phyloP scores from a whole-genome alignment of 2,797 vertebrate species.

The Clarias platycephalus region DNA sequence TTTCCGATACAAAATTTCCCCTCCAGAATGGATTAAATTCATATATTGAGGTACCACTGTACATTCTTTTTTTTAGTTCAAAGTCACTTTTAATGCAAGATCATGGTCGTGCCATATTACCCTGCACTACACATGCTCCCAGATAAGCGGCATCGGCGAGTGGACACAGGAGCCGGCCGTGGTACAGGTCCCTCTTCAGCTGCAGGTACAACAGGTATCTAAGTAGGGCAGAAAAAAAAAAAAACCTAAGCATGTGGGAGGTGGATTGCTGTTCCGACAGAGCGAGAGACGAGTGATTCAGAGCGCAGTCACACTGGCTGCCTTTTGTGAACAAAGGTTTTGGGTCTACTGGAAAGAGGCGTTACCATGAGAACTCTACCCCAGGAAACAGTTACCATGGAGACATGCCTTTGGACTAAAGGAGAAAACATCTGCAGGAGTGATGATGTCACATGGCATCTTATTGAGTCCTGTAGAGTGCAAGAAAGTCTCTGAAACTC shows the following conservation, averaged over 20 bases:
- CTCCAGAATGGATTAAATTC: no score
- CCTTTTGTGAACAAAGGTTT: slow-evolving; percentile 13
- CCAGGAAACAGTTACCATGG: slow-evolving; percentile 46
- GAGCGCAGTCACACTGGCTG: not conserved
- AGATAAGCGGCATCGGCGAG: slow-evolving; percentile 93
- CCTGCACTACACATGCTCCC: slow-evolving; percentile 93
- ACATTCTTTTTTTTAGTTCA: not conserved
- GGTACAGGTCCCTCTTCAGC: slow-evolving; percentile 95
- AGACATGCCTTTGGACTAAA: slow-evolving; percentile 13
- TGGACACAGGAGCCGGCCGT: slow-evolving; percentile 92
- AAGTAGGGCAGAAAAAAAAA: slow-evolving; percentile 20
- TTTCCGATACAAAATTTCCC: no score
- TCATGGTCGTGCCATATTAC: slow-evolving; percentile 67
- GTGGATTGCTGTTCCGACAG: not conserved
- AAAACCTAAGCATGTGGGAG: not conserved
- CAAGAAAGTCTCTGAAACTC: slow-evolving; percentile 1
- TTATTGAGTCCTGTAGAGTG: not conserved
- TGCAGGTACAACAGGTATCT: slow-evolving; percentile 97
- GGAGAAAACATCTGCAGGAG: slow-evolving; percentile 11
- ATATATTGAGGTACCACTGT: no score
- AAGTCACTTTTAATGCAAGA: not conserved
- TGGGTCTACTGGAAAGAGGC: slow-evolving; percentile 19
- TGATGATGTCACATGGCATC: not conserved
- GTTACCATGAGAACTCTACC: slow-evolving; percentile 36
- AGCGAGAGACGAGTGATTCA: not conserved